These are phyloP conservation scores for Oreocharis arfaki DNA, from an alignment of 2,113 vertebrate species.

Conservation along the genomic window DNA sequence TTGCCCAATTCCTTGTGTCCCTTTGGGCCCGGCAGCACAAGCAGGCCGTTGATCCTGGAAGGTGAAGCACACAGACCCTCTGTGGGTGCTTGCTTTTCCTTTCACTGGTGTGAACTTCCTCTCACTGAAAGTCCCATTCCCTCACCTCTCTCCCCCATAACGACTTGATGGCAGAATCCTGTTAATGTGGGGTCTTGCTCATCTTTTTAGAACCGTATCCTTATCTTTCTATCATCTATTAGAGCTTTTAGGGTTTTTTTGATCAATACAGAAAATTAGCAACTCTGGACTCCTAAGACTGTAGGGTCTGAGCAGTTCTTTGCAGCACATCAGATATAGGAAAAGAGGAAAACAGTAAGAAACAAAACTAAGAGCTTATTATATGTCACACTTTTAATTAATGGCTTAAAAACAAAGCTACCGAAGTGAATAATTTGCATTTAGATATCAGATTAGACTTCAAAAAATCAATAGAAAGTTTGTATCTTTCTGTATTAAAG, in stretches of 20 bases:
- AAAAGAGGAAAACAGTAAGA: background rate
- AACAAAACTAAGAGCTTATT: background rate
- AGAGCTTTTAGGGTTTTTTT: background rate
- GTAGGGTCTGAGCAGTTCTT: background rate
- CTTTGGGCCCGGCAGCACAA: background rate
- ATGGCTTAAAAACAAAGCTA: background rate
- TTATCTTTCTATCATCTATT: background rate
- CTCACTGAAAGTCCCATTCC: background rate
- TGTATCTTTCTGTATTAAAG: background rate
- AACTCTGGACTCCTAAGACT: background rate
- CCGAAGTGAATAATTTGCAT: background rate
- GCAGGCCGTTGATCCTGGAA: background rate
- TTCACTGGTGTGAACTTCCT: background rate
- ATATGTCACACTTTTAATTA: background rate
- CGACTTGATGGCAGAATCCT: background rate
- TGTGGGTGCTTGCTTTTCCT: background rate
- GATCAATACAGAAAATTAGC: background rate
- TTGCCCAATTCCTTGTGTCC: background rate
- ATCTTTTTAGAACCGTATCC: background rate
- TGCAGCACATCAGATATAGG: background rate
- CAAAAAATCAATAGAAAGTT: background rate
- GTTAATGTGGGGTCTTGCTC: background rate
- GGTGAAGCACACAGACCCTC: background rate
- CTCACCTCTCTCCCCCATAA: background rate
- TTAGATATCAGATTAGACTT: background rate